Percentiles rank a stretch among this genome's conserved stretches.
Conservation (phyloP, 2,888 invertebrate genomes). For the Troilus luridus region DNA sequence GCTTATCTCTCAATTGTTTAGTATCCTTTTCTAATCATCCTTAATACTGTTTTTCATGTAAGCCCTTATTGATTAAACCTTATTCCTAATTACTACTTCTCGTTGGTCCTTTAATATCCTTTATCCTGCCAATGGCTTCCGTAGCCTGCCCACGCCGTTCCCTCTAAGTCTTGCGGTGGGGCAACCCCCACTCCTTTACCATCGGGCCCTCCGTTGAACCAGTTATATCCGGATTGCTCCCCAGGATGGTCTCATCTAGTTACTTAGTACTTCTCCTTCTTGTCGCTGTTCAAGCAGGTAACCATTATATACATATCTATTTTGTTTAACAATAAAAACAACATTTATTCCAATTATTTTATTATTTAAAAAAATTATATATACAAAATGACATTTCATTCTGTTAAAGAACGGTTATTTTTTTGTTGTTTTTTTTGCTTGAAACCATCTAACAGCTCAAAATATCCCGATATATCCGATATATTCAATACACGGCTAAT, state of each 20-base stretch:
- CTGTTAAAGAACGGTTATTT: too few relatives aligned
- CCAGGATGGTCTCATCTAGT: constrained; percentile 49
- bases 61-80: neutral
- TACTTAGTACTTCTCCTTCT: constrained; percentile 46
- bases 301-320: neutral
- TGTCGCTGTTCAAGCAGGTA: constrained; percentile 36
- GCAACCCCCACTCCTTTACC: constrained; percentile 23
- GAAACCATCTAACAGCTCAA: neutral
- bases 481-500: neutral
- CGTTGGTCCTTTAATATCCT: neutral
- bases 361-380: too few relatives aligned
- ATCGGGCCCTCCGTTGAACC: constrained; percentile 29
- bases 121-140: neutral
- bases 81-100: neutral
- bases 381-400: too few relatives aligned
- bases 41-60: neutral
- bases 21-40: neutral
- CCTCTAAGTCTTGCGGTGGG: constrained; percentile 16
- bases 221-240: constrained; percentile 47
- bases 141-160: neutral
- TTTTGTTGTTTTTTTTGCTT: too few relatives aligned
- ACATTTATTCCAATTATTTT: neutral
- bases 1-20: too few relatives aligned
- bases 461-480: neutral
- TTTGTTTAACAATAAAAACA: neutral